Evolutionary conservation across 1,140 invertebrate genomes (phyloP).

Genomic region (Scaptomyza graminum): DNA sequence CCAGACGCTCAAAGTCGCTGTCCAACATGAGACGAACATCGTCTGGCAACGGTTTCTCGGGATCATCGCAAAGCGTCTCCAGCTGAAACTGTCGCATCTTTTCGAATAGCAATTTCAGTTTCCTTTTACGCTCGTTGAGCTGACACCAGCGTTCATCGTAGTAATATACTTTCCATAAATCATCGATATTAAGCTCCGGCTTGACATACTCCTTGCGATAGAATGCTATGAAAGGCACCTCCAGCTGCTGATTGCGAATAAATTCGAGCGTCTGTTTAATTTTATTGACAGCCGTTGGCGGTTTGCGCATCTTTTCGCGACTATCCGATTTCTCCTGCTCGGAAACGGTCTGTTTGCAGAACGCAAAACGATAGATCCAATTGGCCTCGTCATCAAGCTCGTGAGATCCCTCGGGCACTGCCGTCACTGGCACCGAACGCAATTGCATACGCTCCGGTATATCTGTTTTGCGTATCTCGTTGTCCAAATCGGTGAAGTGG

Average conservation of each 20-base stretch:
- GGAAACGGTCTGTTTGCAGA: slow-evolving; percentile 92
- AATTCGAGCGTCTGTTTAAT: slow-evolving; percentile 97
- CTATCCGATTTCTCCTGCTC: slow-evolving; percentile 86
- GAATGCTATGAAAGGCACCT: slow-evolving; percentile 99
- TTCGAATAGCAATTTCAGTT: slow-evolving; percentile 92
- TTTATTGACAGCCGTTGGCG: slow-evolving; percentile 88
- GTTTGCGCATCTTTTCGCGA: slow-evolving; percentile 78
- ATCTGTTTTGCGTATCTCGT: slow-evolving; percentile 95
- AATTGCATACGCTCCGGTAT: slow-evolving; percentile 97
- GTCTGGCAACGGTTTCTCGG: slow-evolving; percentile 93
- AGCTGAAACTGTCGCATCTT: slow-evolving; percentile 97
- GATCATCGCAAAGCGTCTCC: slow-evolving; percentile 92
- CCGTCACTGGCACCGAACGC: slow-evolving; percentile 92
- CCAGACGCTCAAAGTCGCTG: slow-evolving; percentile 93
- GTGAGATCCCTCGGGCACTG: slow-evolving; percentile 91
- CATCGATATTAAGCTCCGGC: slow-evolving; percentile 96
- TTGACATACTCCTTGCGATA: slow-evolving; percentile 99
- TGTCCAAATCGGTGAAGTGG: slow-evolving; percentile 97
- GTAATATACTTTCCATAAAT: slow-evolving; percentile 98
- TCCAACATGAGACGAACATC: slow-evolving; percentile 92
- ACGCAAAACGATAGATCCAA: slow-evolving; percentile 98
- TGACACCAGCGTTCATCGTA: slow-evolving; percentile 99
- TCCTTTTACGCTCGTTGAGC: slow-evolving; percentile 93
- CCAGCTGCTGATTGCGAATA: slow-evolving; percentile 96
- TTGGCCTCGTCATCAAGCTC: slow-evolving; percentile 97